Evolutionary conservation across 2,888 invertebrate species (phyloP), one percentile per base, ranked within the genome.

Genomic region (Hoplodrina ambigua): DNA sequence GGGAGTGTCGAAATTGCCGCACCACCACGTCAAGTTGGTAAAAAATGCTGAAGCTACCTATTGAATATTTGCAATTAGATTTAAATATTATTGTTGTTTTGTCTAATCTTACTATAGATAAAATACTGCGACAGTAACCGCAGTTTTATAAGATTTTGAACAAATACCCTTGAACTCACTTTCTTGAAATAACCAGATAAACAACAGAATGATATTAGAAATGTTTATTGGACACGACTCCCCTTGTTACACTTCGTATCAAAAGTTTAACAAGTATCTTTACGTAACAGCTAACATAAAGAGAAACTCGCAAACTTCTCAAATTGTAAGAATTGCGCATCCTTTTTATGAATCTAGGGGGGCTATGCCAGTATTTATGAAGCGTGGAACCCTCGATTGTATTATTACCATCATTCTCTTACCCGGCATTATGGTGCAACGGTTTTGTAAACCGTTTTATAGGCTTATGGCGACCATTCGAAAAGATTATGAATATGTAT

Each of bases 391-490:
- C 85, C 85, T 85, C 79, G 59, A 77, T 78, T 75, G 83, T 83
- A 85, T 85, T 84, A 85, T 83, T 85, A 74, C 81, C 83, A 66
- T 81, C 72, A 87, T 87, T 85, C 84, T 85, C 81, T 84, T 85
- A 83, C 72, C 76, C 83, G 77, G 86, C 85, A 86, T 88, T 82
- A 84, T 81, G 80, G 82, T 83, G 84, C 81, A 84, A 64, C 77
- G 81, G 85, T 85, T 86, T 85, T 85, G 85, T 80, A 82, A 86
- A 87, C 87, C 83, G 84, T 85, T 86, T 86, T 83, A 85, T 85
- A 81, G 70, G 73, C 57, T 73, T 63, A 60, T 61, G 60, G 60
- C 65, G 77, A 63, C 65, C 66, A 67, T 57, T 72, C 69, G 57
- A 79, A 74, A 68, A 75, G 46, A 77, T 73, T 77, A 75, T 84